phyloP scores from a whole-genome alignment of 2,113 vertebrate species.

The Myotis yumanensis region DNA sequence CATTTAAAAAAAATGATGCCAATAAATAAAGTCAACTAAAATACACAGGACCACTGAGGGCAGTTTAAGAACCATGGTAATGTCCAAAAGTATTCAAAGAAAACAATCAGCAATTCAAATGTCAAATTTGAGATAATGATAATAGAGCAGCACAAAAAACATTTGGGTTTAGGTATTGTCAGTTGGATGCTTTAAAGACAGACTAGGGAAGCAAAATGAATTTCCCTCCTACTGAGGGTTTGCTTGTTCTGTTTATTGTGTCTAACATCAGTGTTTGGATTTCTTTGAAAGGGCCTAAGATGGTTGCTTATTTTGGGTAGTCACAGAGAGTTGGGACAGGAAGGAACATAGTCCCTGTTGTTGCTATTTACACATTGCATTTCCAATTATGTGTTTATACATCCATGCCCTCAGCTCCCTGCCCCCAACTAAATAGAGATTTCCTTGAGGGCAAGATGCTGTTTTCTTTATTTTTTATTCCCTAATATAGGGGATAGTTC shows the following conservation, averaged over 20 bases:
- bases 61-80: background rate
- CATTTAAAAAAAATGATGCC: background rate
- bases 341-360: background rate
- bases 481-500: background rate
- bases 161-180: background rate
- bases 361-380: background rate
- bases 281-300: background rate
- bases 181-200: background rate
- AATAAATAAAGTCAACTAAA: background rate
- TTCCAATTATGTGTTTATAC: background rate
- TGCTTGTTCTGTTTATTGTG: background rate
- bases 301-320: background rate
- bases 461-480: background rate
- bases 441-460: background rate
- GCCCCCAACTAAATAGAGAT: background rate
- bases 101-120: background rate
- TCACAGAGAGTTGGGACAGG: background rate
- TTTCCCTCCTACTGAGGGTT: background rate
- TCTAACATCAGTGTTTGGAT: background rate
- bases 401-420: background rate
- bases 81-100: background rate
- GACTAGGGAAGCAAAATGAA: background rate
- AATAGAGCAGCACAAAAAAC: background rate
- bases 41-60: background rate
- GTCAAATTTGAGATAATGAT: background rate